Conservation (phyloP, 2,888 invertebrate genomes). For the Parnassius mnemosyne region DNA sequence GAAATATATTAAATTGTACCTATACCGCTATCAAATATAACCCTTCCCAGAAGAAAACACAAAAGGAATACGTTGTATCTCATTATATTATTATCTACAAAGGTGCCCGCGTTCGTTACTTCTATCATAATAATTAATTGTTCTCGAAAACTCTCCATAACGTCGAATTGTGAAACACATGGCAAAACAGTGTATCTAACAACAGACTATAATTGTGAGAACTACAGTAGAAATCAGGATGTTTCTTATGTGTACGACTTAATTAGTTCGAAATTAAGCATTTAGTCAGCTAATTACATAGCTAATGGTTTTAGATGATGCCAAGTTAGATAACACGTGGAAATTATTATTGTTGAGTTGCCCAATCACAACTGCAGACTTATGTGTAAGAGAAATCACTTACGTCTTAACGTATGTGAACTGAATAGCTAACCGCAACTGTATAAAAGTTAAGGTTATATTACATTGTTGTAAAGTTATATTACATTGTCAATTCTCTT, state of each 20-base stretch:
- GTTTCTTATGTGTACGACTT: constrained; percentile 19
- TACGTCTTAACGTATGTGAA: constrained; percentile 14
- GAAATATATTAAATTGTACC: too few relatives aligned
- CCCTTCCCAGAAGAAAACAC: constrained; percentile 5
- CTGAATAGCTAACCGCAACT: not conserved
- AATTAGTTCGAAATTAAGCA: constrained; percentile 25
- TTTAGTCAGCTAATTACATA: constrained; percentile 25
- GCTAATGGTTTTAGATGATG: constrained; percentile 20
- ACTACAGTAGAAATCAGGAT: constrained; percentile 19
- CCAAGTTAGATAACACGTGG: constrained; percentile 17
- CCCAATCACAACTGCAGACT: not conserved
- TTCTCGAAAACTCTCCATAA: constrained; percentile 19
- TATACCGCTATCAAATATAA: not conserved
- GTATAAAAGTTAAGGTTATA: not conserved
- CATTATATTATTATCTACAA: constrained; percentile 15
- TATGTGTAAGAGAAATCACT: not conserved
- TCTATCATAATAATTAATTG: constrained; percentile 14
- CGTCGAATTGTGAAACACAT: constrained; percentile 15
- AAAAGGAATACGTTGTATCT: constrained; percentile 20
- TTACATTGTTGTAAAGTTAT: too few relatives aligned
- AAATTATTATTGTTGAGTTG: constrained; percentile 10
- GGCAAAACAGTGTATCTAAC: constrained; percentile 11
- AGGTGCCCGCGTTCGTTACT: constrained; percentile 7
- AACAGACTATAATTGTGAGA: constrained; percentile 22
- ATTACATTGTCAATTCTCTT: too few relatives aligned